Conservation (phyloP, 2,888 invertebrate genomes). For the Trissoscelio sp. region DNA sequence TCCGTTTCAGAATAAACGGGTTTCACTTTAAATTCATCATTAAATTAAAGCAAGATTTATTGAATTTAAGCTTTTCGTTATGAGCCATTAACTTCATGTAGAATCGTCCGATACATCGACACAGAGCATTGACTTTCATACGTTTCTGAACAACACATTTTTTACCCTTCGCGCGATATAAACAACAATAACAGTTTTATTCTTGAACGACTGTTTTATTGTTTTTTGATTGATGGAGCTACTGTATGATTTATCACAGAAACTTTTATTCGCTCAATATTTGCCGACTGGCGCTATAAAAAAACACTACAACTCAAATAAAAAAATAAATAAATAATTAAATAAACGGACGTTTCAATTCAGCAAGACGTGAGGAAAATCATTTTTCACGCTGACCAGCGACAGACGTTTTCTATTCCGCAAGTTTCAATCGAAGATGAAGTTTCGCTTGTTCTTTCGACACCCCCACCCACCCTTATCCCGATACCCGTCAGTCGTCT, state of each 20-base stretch:
- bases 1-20: neutral
- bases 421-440: constrained; percentile 56
- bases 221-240: constrained; percentile 50
- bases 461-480: constrained; percentile 45
- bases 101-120: constrained; percentile 20
- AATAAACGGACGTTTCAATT: neutral
- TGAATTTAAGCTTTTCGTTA: constrained; percentile 31
- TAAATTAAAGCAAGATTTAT: constrained; percentile 23
- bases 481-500: constrained; percentile 45
- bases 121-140: constrained; percentile 32
- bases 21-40: neutral
- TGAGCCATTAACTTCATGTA: constrained; percentile 43
- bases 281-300: neutral
- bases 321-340: neutral
- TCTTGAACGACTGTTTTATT: constrained; percentile 48
- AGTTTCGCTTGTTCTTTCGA: constrained; percentile 51
- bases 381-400: constrained; percentile 36
- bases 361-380: neutral
- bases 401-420: constrained; percentile 45
- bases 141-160: constrained; percentile 35
- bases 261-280: constrained; percentile 13
- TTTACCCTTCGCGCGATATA: constrained; percentile 44
- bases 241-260: constrained; percentile 21
- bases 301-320: neutral
- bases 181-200: constrained; percentile 51